Evolutionary conservation across 2,113 vertebrate species (phyloP), one percentile per base, ranked within the genome.

Genomic region (Elephas maximus): DNA sequence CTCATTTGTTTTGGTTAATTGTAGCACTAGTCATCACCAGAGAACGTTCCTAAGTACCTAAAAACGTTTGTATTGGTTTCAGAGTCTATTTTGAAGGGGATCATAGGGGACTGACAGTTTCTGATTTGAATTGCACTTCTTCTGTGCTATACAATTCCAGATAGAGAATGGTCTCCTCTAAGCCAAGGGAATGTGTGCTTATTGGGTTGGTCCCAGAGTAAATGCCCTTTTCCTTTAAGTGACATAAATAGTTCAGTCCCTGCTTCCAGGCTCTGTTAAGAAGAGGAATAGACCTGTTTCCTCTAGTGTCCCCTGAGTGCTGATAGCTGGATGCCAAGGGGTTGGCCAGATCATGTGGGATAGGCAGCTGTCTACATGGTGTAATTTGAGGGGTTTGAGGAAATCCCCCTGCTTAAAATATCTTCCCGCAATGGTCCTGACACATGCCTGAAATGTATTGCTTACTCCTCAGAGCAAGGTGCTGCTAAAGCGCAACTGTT

Each of bases 401-500:
- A 97, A 98, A 96, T 97, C 94, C 96, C 96, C 97, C 93, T 96
- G 93, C 97, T 95, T 96, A 97, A 96, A 96, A 97, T 97, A 96
- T 92, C 97, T 96, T 76, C 57, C 82, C 51, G 24, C 48, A 45
- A 44, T 65, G 81, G 73, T 84, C 48, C 45, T 76, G 67, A 26
- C 62, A 37, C 79, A 91, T 88, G 95, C 78, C 80, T 79, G 41
- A 86, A 89, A 89, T 73, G 65, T 51, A 78, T 87, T 92, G 24
- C 63, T 81, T 90, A 48, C 81, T 5, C 9, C 88, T n/a, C 9
- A 8, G 37, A 53, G 23, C 30, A 63, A 97, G 88, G 91, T 91
- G 74, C 67, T 86, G 24, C 8, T 20, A 69, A 83, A 88, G 88
- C n/a, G 10, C 37, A 77, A 44, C 62, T 93, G 86, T 86, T 65